phyloP scores from a whole-genome alignment of 2,888 invertebrate species.

The Drosophila prolongata region DNA sequence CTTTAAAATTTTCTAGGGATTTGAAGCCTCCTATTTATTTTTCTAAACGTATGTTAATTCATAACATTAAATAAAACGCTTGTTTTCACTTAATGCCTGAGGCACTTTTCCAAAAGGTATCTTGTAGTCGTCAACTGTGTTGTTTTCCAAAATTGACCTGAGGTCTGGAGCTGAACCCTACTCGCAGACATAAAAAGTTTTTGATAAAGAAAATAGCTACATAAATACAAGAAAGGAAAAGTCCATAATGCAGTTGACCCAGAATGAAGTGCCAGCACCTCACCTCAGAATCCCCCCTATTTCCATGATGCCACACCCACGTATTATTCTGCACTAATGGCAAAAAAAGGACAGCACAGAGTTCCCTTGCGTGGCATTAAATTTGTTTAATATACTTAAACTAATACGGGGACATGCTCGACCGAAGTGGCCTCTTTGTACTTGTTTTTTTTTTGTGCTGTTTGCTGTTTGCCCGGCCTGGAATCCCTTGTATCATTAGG shows the following conservation, averaged over 20 bases:
- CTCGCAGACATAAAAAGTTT: slow-evolving; percentile 23
- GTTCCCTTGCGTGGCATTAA: slow-evolving; percentile 66
- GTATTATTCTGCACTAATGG: slow-evolving; percentile 19
- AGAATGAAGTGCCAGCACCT: slow-evolving; percentile 7
- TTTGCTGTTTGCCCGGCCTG: slow-evolving; percentile 19
- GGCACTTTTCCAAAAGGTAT: background rate
- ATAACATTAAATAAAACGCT: no score
- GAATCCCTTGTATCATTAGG: slow-evolving; percentile 60
- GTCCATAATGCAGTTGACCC: slow-evolving; percentile 28
- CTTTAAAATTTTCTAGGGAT: no score
- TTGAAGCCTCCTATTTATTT: no score
- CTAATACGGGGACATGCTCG: slow-evolving; percentile 46
- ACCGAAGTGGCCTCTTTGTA: slow-evolving; percentile 40
- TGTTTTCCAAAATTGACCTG: background rate
- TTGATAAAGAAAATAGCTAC: background rate
- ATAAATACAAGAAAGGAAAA: background rate
- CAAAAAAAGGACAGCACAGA: slow-evolving; percentile 13
- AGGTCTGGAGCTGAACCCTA: background rate
- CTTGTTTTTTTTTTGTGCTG: slow-evolving; percentile 6
- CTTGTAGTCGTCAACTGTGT: background rate
- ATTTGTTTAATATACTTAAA: slow-evolving; percentile 71
- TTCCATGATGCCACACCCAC: background rate
- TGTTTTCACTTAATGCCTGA: no score
- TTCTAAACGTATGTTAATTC: no score
- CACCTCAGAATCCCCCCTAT: background rate